Base-by-base conservation (phyloP, 92 coral and sea anemone genomes). In the Micromussa lordhowensis region DNA sequence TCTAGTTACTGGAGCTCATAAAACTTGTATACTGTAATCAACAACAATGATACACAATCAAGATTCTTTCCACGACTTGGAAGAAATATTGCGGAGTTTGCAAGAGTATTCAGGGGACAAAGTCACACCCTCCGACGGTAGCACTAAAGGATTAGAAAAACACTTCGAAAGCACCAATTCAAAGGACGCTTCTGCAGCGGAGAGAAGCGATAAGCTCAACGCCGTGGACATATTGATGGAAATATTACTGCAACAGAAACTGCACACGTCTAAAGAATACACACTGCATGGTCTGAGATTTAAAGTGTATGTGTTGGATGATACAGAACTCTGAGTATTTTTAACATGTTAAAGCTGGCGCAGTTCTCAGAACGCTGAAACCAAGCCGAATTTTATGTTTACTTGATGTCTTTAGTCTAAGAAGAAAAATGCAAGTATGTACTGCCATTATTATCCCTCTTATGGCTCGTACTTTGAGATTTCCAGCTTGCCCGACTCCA, bases 31-130 rank as follows among this genome's bases (percentile, higher is more conserved):
- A 63, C 24, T 63, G 71, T 5, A 14, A 35, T 26, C 28, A n/a
- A 7, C 44, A 54, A 55, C 34, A 16, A 84, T 84, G 88, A n/a
- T 84, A n/a, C 88, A 61, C n/a, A 75, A 80, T 57, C 88, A 84
- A 55, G 88, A 72, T 40, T 84, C 88, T 2, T 84, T 84, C 58
- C 80, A 84, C 40, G 88, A 84, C 22, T 75, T 84, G 55, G 88
- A 84, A 58, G 72, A 73, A 35, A 36, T 84, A 38, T 55, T 84
- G 36, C 48, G 79, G 24, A 84, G 81, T 22, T 75, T 84, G 15
- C 80, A 59, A 57, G 88, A 57, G 7, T n/a, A 73, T 44, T 57
- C 57, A 5, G 81, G 40, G 38, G 57, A 36, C 29, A 75, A 57
- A 38, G 28, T 19, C 7, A 58, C 64, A 19, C 24, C 80, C 28